Base-by-base conservation (phyloP, 2,888 invertebrate genomes). In the Lamellibrachia columna region DNA sequence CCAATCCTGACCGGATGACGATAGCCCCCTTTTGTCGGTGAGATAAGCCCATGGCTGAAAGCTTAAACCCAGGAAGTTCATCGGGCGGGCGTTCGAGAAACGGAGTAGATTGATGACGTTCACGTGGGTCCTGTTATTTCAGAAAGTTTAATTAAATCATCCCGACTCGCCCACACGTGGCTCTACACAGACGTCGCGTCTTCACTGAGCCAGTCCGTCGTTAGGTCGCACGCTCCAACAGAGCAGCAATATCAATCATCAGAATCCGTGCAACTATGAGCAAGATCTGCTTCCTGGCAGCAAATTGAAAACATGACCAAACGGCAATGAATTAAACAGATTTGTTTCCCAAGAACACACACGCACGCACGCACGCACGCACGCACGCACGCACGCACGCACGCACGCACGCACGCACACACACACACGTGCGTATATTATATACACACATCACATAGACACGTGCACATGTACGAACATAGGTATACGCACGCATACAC, bases 91-190 rank as follows among this genome's bases (percentile, higher is more conserved):
- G 3, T 60, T 75, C n/a, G 75, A 11, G 75, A 75, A 75, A 75
- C n/a, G 75, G n/a, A 1, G n/a, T 4, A 75, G 75, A 75, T 75
- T 75, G 22, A 22, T 75, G 15, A 75, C 75, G 40, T 40, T 40
- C 40, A 15, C 15, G 75, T 15, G 6, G 75, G 15, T 75, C 75
- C 6, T n/a, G 75, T 75, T 75, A 75, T 75, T 75, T 75, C 75
- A 75, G 75, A 75, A 75, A 75, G 75, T 75, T 22, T 75, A 75
- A 75, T 75, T 75, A 75, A 75, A 75, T 15, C 75, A 75, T 75
- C 75, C 22, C n/a, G 75, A 11, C 75, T 75, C 75, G 75, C 75
- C 75, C 75, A 75, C 75, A 75, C 75, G 75, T 22, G 75, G 15
- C n/a, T 75, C 22, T n/a, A 40, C 40, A 40, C 40, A 40, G 40